Conservation (phyloP, 2,113 vertebrate genomes). For the Maccullochella peelii region DNA sequence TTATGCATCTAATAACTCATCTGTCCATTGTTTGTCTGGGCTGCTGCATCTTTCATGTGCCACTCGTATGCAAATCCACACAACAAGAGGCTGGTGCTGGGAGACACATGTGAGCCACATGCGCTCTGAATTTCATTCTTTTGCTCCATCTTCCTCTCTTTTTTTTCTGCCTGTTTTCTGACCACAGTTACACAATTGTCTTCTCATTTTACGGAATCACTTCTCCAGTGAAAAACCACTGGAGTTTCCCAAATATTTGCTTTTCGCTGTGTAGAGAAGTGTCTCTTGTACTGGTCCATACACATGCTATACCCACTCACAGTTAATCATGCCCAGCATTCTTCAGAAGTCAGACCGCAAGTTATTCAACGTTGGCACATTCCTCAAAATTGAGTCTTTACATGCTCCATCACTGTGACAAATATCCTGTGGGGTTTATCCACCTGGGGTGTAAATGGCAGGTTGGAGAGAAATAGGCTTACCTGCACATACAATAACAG, state of each 20-base stretch:
- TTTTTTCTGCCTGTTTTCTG: conserved; percentile 29
- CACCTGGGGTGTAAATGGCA: conserved; percentile 52
- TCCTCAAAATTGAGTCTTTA: conserved; percentile 47
- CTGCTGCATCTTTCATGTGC: conserved; percentile 56
- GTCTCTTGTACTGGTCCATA: neutral
- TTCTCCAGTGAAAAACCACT: conserved; percentile 40
- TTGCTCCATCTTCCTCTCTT: neutral
- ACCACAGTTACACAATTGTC: conserved; percentile 41
- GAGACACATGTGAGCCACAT: conserved; percentile 75
- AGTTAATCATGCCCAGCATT: conserved; percentile 23
- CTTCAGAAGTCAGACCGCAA: conserved; percentile 22
- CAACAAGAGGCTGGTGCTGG: conserved; percentile 31
- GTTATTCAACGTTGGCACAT: conserved; percentile 27
- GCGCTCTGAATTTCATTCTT: conserved; percentile 22
- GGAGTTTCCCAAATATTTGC: conserved; percentile 43
- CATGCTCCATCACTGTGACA: conserved; percentile 60
- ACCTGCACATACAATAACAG: conserved; percentile 24
- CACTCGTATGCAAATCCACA: conserved; percentile 57
- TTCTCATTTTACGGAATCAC: conserved; percentile 54
- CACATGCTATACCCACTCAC: neutral
- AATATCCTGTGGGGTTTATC: conserved; percentile 48
- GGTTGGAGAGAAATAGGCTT: conserved; percentile 26
- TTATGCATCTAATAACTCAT: conserved; percentile 59
- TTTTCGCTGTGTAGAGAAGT: neutral
- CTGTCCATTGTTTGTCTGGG: conserved; percentile 55